A percentile compares a stretch with the other conserved stretches of the same genome.
phyloP scores from a whole-genome alignment of 2,888 invertebrate genomes.

The Gymnoscelis rufifasciata region DNA sequence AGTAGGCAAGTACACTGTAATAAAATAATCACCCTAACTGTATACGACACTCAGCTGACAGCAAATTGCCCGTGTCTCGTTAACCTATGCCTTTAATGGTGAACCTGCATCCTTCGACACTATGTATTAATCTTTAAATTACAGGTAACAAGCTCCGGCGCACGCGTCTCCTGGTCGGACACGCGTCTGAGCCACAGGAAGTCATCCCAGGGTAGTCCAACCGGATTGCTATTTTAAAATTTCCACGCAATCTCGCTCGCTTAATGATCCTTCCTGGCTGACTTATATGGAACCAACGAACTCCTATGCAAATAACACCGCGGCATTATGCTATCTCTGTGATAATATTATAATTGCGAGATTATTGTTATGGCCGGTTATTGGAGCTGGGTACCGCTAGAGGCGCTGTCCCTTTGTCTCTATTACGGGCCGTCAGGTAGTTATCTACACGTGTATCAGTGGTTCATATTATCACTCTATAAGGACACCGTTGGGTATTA shows the following conservation, averaged over 20 bases:
- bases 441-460: slow-evolving; percentile 72
- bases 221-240: slow-evolving; percentile 54
- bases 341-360: slow-evolving; percentile 37
- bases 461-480: slow-evolving; percentile 74
- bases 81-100: slow-evolving; percentile 34
- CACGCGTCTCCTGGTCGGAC: slow-evolving; percentile 43
- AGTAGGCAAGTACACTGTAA: too few relatives aligned
- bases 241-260: slow-evolving; percentile 47
- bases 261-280: slow-evolving; percentile 44
- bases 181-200: slow-evolving; percentile 52
- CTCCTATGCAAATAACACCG: slow-evolving; percentile 34
- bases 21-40: slow-evolving; percentile 24
- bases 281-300: slow-evolving; percentile 41
- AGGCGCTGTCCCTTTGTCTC: slow-evolving; percentile 67
- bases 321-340: slow-evolving; percentile 32
- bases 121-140: slow-evolving; percentile 48
- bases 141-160: slow-evolving; percentile 40
- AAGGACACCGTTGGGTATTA: slow-evolving; percentile 68
- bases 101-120: slow-evolving; percentile 40
- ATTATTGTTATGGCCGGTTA: slow-evolving; percentile 41
- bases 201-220: slow-evolving; percentile 42
- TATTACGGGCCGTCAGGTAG: slow-evolving; percentile 59
- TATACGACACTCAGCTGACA: slow-evolving; percentile 35
- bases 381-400: slow-evolving; percentile 39
- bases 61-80: slow-evolving; percentile 40